Evolutionary conservation across 2,113 vertebrate genomes (phyloP).

Genomic region (Phocoena phocoena): DNA sequence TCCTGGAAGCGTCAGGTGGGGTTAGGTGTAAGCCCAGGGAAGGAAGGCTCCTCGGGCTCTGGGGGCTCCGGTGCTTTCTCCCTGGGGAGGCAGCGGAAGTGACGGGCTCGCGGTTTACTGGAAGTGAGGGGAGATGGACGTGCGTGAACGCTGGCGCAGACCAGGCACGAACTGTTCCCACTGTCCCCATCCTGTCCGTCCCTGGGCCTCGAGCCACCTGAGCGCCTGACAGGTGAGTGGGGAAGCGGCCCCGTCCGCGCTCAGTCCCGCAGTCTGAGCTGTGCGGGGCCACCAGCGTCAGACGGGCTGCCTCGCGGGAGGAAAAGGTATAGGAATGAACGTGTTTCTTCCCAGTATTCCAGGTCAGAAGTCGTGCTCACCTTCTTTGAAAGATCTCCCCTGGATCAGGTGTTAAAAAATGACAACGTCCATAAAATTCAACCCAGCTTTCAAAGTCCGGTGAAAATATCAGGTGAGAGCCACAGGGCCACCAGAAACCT

Average conservation of each 20-base stretch:
- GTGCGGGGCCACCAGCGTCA: fast-evolving
- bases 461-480: conserved; percentile 95
- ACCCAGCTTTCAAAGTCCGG: conserved; percentile 94
- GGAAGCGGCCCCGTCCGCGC: not conserved
- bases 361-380: conserved; percentile 98
- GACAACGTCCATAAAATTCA: conserved; percentile 97
- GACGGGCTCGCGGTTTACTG: not conserved
- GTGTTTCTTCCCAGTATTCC: conserved; percentile 88
- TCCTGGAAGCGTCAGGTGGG: not conserved
- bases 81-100: not conserved
- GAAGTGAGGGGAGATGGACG: not conserved
- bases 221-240: not conserved
- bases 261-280: too few relatives aligned
- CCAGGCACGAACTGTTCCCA: fast-evolving
- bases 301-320: fast-evolving
- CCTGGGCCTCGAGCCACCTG: not conserved
- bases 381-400: conserved; percentile 96
- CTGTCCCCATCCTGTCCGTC: fast-evolving
- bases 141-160: fast-evolving
- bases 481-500: fast-evolving
- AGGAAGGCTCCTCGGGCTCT: not conserved
- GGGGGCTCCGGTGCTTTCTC: not conserved
- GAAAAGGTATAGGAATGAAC: not conserved
- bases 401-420: conserved; percentile 96
- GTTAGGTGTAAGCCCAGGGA: not conserved